These are phyloP conservation scores for Toxotes lorentzi DNA, from an alignment of 2,797 vertebrate species.

Conservation along the genomic window DNA sequence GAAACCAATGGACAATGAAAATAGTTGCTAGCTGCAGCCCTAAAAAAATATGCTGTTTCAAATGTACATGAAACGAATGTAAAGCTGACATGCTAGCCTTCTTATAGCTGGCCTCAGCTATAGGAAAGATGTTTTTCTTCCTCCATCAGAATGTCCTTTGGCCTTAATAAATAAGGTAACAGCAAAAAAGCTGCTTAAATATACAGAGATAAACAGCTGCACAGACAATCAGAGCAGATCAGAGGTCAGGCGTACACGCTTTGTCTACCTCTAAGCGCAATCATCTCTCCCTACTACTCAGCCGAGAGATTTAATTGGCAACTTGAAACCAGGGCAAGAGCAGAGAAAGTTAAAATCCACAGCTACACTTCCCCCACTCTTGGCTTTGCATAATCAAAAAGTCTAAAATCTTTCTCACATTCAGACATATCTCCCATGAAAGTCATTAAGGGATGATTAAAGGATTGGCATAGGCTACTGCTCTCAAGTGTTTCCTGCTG, in stretches of 20 bases:
- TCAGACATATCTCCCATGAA: slow-evolving; percentile 27
- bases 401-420: slow-evolving; percentile 23
- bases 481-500: slow-evolving; percentile 17
- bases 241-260: slow-evolving; percentile 31
- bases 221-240: slow-evolving; percentile 44
- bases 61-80: neutral
- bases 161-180: slow-evolving; percentile 33
- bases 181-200: slow-evolving; percentile 50
- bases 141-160: neutral
- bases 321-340: slow-evolving; percentile 23
- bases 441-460: slow-evolving; percentile 46
- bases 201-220: slow-evolving; percentile 33
- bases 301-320: slow-evolving; percentile 47
- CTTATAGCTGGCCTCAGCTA: too few relatives aligned
- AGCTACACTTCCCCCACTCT: slow-evolving; percentile 7
- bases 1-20: neutral
- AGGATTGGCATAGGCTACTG: slow-evolving; percentile 7
- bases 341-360: slow-evolving; percentile 10
- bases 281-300: slow-evolving; percentile 27
- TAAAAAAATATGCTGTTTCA: neutral
- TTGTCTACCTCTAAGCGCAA: neutral
- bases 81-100: neutral
- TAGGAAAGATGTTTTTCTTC: slow-evolving; percentile 9
- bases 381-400: slow-evolving; percentile 39
- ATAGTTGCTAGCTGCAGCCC: neutral